Base-by-base conservation (phyloP, 1,140 invertebrate species). In the Diabrotica undecimpunctata region DNA sequence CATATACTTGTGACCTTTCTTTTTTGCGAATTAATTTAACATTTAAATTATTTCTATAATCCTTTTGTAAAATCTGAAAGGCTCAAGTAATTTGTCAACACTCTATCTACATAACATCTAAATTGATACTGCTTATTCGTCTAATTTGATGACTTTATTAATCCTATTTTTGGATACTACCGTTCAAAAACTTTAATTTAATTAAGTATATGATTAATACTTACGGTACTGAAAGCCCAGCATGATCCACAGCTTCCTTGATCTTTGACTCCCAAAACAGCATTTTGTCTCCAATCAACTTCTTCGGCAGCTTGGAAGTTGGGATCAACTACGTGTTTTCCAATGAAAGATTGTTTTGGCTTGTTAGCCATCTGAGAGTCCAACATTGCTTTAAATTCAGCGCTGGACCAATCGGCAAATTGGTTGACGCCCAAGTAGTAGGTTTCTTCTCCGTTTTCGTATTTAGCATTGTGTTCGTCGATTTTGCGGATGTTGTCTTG, bases 401-500 rank as follows among this genome's bases (percentile, higher is more conserved):
- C 87, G 76, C 87, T 87, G 67, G 94, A 82, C 89, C 94, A 83
- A 80, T 96, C 93, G 56, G 86, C 86, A 78, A 89, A 95, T 75
- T 93, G 86, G 79, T 95, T 95, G 70, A 93, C 76, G 46, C 78
- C 83, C 68, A 93, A 74, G 71, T 84, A 85, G 79, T 82, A 94
- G 7, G 81, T 74, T 38, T 87, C 84, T 66, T 84, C 71, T 0
- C 92, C 92, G 53, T 80, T 73, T 68, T 87, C 84, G 75, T 80
- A 92, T 62, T 81, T 79, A 65, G 83, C 79, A 82, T 97, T 97
- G 76, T 97, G 94, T 73, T 87, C 85, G 35, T 89, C 90, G 77
- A 97, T 92, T 77, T 87, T 89, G 69, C 88, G 83, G 72, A 87
- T 87, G 77, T 95, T 95, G 73, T 95, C 90, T 77, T 92, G 85